Evolutionary conservation across 2,113 vertebrate species (phyloP).

Genomic region (Forbesichthys papilliferus): DNA sequence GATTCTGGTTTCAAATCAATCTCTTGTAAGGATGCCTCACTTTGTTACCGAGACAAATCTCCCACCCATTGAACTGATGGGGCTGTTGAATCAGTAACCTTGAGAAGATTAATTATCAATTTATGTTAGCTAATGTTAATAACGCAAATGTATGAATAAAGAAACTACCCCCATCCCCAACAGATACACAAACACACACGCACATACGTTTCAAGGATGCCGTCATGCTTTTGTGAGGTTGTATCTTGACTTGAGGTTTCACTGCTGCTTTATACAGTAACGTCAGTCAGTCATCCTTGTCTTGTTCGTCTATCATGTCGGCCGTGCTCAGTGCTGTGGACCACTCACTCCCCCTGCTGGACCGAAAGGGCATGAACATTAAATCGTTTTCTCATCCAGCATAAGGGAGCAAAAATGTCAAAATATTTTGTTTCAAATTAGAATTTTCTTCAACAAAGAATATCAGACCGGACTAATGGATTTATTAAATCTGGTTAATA

Average conservation of each 20-base stretch:
- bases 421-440: slow-evolving; percentile 32
- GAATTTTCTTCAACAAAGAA: slow-evolving; percentile 6
- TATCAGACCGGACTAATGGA: neutral
- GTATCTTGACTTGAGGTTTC: slow-evolving; percentile 52
- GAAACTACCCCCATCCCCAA: neutral
- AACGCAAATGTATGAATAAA: slow-evolving; percentile 58
- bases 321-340: slow-evolving; percentile 40
- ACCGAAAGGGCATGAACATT: neutral
- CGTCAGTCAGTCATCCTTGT: slow-evolving; percentile 34
- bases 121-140: slow-evolving; percentile 32
- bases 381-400: neutral
- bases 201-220: slow-evolving; percentile 28
- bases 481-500: neutral
- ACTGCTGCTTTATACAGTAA: slow-evolving; percentile 1
- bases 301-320: neutral
- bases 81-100: slow-evolving; percentile 51
- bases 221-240: slow-evolving; percentile 7
- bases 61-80: slow-evolving; percentile 18
- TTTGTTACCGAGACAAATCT: slow-evolving; percentile 38
- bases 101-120: slow-evolving; percentile 61
- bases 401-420: slow-evolving; percentile 16
- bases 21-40: slow-evolving; percentile 31
- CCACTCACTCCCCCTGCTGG: slow-evolving; percentile 77
- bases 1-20: neutral
- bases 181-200: slow-evolving; percentile 8